Base-by-base conservation (phyloP, 2,113 vertebrate species). In the Grallaria varia region DNA sequence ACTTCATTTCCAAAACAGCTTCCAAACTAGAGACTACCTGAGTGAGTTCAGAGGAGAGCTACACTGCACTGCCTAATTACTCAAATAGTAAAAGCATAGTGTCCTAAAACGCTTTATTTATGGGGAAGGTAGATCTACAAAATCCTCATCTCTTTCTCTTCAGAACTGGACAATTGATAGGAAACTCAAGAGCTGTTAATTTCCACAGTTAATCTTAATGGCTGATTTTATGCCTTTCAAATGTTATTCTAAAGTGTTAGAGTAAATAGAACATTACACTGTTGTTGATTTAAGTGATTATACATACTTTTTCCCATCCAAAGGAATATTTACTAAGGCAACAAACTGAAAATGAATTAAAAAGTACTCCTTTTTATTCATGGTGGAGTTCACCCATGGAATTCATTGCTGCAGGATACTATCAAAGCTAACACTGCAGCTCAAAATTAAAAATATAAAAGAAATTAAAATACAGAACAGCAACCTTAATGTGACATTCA, bases 231-330 rank as follows among this genome's bases (percentile, higher is more conserved):
- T 88, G 73, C 69, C 87, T 92, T 64, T 31, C 62, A 93, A 96
- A 96, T 94, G 88, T 96, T 94, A 87, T 94, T 97, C 64, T 81
- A 89, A 95, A 90, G 39, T 53, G 37, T 94, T 81, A 95, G 85
- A 94, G 92, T 87, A 96, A 96, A 96, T 37, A 96, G 73, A 97
- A 94, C 68, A 82, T 50, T 93, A 89, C 76, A 52, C 73, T 82
- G 83, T 75, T 97, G 93, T 96, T 96, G 88, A 94, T 96, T 89
- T 96, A 93, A 97, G 83, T 93, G 83, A 97, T 96, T 96, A 96
- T 81, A 79, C 85, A 93, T 52, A 87, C 83, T 89, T 93, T 88
- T 86, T 94, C 84, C 69, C 73, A 96, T 92, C 92, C 96, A 97
- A 96, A 71, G 42, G 31, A 69, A 84, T 95, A 90, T 94, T 96